phyloP scores from a whole-genome alignment of 37 sponge, comb jelly and placozoan genomes.

The Sycon ciliatum region DNA sequence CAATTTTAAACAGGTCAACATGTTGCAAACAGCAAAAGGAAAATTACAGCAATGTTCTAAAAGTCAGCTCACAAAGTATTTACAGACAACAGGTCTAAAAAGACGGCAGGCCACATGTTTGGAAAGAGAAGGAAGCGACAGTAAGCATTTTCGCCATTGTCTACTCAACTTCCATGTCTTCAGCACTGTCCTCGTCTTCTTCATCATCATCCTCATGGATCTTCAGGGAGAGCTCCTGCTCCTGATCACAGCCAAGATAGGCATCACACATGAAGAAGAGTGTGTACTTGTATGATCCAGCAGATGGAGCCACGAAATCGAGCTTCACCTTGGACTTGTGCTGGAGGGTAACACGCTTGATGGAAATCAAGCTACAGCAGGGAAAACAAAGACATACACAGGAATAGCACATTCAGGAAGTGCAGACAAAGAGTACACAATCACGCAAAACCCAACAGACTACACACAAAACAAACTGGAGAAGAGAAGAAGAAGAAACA shows the following conservation, averaged over 20 bases:
- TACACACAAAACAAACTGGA: neutral
- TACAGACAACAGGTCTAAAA: too few relatives aligned
- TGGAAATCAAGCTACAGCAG: slow-evolving; percentile 58
- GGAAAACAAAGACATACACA: neutral
- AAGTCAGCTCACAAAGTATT: too few relatives aligned
- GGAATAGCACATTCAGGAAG: neutral
- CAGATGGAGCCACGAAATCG: slow-evolving; percentile 81
- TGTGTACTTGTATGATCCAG: slow-evolving; percentile 71
- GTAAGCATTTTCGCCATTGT: too few relatives aligned
- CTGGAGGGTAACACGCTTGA: slow-evolving; percentile 88
- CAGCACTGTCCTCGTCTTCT: neutral
- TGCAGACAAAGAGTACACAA: neutral
- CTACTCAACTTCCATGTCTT: neutral
- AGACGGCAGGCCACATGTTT: too few relatives aligned
- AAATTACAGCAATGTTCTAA: too few relatives aligned
- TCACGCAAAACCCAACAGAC: neutral
- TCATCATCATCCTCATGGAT: slow-evolving; percentile 33
- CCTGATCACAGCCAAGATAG: slow-evolving; percentile 98
- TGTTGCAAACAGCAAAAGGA: too few relatives aligned
- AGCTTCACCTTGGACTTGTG: slow-evolving; percentile 78
- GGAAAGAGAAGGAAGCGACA: too few relatives aligned
- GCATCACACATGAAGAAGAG: slow-evolving; percentile 99
- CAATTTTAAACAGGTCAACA: too few relatives aligned
- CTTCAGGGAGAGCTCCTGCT: slow-evolving; percentile 68
- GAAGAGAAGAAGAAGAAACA: neutral